phyloP scores from a whole-genome alignment of 2,888 invertebrate genomes.

The Pyrrhosoma nymphula region DNA sequence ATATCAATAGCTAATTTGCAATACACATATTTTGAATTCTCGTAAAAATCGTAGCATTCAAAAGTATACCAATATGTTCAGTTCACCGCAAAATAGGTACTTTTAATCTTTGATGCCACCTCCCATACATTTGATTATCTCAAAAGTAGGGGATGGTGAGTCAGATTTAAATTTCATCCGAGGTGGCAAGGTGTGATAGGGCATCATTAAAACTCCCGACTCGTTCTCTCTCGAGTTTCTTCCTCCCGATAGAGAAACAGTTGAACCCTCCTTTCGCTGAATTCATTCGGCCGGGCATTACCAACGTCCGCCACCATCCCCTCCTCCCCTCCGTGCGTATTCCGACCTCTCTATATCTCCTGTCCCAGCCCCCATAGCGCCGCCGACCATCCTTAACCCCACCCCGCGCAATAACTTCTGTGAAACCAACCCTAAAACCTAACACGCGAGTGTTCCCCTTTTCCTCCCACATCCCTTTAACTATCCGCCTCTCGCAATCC shows the following conservation, averaged over 20 bases:
- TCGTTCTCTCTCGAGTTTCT: background rate
- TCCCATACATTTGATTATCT: too few species aligned
- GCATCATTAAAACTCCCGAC: background rate
- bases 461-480: background rate
- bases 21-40: too few species aligned
- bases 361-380: background rate
- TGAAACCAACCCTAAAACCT: constrained; percentile 53
- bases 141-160: too few species aligned
- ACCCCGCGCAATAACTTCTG: constrained; percentile 35
- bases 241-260: background rate
- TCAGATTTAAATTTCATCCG: background rate
- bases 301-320: background rate
- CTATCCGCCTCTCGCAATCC: background rate
- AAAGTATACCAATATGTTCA: too few species aligned
- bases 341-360: constrained; percentile 32
- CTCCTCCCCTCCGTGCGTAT: background rate
- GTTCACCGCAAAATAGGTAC: too few species aligned
- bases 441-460: background rate
- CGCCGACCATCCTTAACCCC: constrained; percentile 29
- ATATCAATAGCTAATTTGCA: too few species aligned
- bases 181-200: background rate
- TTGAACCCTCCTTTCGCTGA: background rate
- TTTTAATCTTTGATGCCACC: too few species aligned
- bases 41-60: too few species aligned
- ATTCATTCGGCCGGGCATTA: constrained; percentile 3